Conservation (phyloP, 2,888 invertebrate species). For the Zaprionus obscuricornis region DNA sequence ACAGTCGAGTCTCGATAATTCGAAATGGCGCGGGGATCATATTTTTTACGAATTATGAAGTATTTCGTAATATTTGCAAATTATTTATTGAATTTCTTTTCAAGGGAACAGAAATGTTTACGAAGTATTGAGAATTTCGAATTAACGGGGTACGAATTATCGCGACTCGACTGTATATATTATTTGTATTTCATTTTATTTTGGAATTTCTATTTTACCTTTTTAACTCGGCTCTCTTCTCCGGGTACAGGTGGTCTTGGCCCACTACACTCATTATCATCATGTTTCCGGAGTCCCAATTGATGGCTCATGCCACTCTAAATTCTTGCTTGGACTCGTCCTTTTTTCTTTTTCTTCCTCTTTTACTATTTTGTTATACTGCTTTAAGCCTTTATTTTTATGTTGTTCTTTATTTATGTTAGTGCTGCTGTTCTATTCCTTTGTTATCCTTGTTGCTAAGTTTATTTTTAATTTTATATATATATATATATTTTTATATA, state of each 20-base stretch:
- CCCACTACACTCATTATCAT: constrained; percentile 84
- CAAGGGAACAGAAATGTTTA: too few species aligned
- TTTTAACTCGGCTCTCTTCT: constrained; percentile 85
- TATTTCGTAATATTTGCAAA: too few species aligned
- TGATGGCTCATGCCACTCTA: constrained; percentile 83
- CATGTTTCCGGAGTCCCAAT: constrained; percentile 82
- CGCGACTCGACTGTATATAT: too few species aligned
- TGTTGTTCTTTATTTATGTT: constrained; percentile 20
- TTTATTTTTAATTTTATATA: too few species aligned
- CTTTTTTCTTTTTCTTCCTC: constrained; percentile 6
- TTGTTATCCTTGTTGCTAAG: constrained; percentile 14
- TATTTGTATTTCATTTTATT: not conserved
- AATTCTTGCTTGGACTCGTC: constrained; percentile 44
- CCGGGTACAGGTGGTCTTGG: constrained; percentile 94
- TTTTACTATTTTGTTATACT: constrained; percentile 21
- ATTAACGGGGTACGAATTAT: too few species aligned
- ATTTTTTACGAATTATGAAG: too few species aligned
- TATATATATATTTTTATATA: not conserved
- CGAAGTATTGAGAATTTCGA: too few species aligned
- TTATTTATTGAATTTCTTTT: too few species aligned
- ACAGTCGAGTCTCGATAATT: too few species aligned
- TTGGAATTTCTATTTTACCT: constrained; percentile 63
- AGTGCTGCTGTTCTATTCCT: constrained; percentile 21
- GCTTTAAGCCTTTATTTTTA: not conserved
- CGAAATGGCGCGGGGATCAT: too few species aligned